Conservation (phyloP, 2,113 vertebrate species). For the Potamarius usumacintae region DNA sequence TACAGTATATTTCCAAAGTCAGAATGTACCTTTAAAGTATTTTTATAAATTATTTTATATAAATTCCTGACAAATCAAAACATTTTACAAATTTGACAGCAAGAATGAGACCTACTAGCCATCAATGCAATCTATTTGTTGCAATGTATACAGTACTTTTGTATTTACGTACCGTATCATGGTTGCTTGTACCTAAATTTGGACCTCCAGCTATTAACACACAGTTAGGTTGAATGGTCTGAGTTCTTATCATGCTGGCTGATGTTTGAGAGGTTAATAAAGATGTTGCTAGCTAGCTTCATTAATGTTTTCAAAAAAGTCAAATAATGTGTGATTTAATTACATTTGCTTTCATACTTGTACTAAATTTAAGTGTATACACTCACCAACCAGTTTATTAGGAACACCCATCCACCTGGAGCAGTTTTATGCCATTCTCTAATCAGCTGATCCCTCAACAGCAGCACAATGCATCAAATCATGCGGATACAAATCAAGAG, state of each 20-base stretch:
- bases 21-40: too few species aligned
- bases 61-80: neutral
- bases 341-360: neutral
- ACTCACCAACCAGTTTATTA: too few species aligned
- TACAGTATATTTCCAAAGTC: too few species aligned
- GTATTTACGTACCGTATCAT: neutral
- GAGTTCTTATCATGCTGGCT: neutral
- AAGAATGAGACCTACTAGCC: neutral
- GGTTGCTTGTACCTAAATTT: neutral
- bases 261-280: neutral
- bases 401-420: too few species aligned
- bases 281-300: neutral
- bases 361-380: neutral
- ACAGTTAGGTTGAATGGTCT: neutral
- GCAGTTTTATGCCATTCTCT: too few species aligned
- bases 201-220: neutral
- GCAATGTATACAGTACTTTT: neutral
- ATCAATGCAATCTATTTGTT: neutral
- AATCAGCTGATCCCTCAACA: too few species aligned
- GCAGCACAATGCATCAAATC: too few species aligned
- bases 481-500: too few species aligned
- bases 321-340: neutral
- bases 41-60: too few species aligned
- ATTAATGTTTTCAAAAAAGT: neutral
- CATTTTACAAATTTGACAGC: neutral